phyloP scores from a whole-genome alignment of 2,888 invertebrate species.

The Rotaria sp. region DNA sequence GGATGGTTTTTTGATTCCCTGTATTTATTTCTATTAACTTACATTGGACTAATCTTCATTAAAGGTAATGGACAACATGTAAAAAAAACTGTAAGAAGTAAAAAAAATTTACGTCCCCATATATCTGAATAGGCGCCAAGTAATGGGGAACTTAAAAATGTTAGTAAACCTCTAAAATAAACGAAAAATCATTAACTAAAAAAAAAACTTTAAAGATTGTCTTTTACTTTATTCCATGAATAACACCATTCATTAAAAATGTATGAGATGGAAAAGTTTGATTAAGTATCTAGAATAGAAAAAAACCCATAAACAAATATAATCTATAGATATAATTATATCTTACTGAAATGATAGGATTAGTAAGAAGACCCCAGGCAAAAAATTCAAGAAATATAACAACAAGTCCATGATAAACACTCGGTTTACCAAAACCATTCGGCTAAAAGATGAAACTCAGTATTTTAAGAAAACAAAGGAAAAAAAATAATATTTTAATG shows the following conservation, averaged over 20 bases:
- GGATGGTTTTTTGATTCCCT: no score
- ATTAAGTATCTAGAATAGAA: slow-evolving; percentile 68
- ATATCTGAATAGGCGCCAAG: slow-evolving; percentile 95
- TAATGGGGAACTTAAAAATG: slow-evolving; percentile 90
- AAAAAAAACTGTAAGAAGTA: slow-evolving; percentile 92
- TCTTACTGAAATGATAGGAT: slow-evolving; percentile 81
- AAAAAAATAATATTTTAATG: no score
- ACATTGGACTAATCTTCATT: slow-evolving; percentile 95
- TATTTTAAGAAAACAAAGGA: no score
- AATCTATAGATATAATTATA: background rate
- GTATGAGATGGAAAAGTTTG: slow-evolving; percentile 97
- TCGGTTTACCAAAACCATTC: slow-evolving; percentile 70
- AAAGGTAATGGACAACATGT: slow-evolving; percentile 97
- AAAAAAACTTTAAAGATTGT: slow-evolving; percentile 3
- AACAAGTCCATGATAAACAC: slow-evolving; percentile 93
- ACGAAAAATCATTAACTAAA: background rate
- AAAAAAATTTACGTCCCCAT: slow-evolving; percentile 94
- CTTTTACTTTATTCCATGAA: slow-evolving; percentile 84
- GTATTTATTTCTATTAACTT: background rate
- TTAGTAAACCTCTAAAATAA: slow-evolving; percentile 71
- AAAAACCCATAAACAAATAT: background rate
- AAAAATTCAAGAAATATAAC: slow-evolving; percentile 99
- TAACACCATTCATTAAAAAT: slow-evolving; percentile 97
- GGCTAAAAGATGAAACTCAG: slow-evolving; percentile 5
- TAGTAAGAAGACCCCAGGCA: slow-evolving; percentile 95